A percentile compares a stretch with the other conserved stretches of the same genome.
These are phyloP conservation scores for Ditula angustiorana DNA, from an alignment of 2,888 invertebrate genomes.

Conservation along the genomic window DNA sequence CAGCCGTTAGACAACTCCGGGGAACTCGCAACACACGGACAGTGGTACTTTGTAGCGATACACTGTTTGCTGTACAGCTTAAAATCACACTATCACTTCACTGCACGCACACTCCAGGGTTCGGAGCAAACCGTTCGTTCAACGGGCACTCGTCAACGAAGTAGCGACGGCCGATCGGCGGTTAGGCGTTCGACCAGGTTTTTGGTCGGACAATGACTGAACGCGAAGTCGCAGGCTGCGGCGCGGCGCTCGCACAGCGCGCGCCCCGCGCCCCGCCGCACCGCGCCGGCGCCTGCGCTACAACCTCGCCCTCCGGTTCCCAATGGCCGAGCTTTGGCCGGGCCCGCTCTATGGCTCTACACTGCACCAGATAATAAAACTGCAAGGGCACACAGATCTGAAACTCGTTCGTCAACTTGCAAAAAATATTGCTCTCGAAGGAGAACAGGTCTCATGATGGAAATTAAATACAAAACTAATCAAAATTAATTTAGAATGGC, in stretches of 20 bases:
- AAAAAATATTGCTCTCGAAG: conserved; percentile 55
- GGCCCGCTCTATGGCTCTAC: conserved; percentile 64
- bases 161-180: conserved; percentile 74
- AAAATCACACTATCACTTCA: conserved; percentile 83
- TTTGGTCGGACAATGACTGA: conserved; percentile 83
- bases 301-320: conserved; percentile 52
- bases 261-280: conserved; percentile 47
- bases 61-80: conserved; percentile 79
- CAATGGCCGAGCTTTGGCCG: conserved; percentile 72
- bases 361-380: conserved; percentile 58
- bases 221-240: conserved; percentile 67
- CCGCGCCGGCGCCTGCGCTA: conserved; percentile 47
- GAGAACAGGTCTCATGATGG: conserved; percentile 20
- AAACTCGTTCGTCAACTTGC: conserved; percentile 64
- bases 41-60: conserved; percentile 80
- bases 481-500: conserved; percentile 7
- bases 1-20: conserved; percentile 78
- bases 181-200: conserved; percentile 73
- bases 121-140: conserved; percentile 73
- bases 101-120: conserved; percentile 76
- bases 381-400: conserved; percentile 65
- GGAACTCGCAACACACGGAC: conserved; percentile 71
- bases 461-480: conserved; percentile 18
- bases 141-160: conserved; percentile 74
- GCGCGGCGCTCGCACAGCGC: conserved; percentile 66